Percentiles rank a stretch among this genome's conserved stretches.
These are phyloP conservation scores for Brenthis hecate DNA, from an alignment of 2,888 invertebrate genomes.

Conservation along the genomic window DNA sequence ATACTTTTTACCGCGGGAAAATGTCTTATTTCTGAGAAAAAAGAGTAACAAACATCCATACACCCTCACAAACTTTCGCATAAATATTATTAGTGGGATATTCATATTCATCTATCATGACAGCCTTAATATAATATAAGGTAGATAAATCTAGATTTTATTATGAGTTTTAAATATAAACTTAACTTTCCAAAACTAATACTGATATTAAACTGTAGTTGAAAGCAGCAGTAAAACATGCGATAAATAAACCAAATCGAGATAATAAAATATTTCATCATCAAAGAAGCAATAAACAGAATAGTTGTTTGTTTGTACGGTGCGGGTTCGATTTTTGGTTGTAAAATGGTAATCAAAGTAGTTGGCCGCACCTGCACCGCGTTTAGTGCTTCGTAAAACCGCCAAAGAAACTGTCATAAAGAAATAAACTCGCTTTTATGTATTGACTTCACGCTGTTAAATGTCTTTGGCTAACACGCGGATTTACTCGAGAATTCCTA, in stretches of 20 bases:
- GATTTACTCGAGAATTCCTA: too few relatives aligned
- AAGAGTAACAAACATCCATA: too few relatives aligned
- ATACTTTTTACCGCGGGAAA: too few relatives aligned
- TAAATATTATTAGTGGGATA: too few relatives aligned
- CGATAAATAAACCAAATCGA: conserved; percentile 2
- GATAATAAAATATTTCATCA: conserved; percentile 17
- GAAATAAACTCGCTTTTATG: conserved; percentile 13
- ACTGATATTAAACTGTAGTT: not conserved
- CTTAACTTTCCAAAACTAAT: too few relatives aligned
- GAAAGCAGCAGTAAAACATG: not conserved
- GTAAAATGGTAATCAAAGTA: conserved; percentile 52
- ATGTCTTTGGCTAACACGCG: not conserved
- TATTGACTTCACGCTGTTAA: conserved; percentile 2
- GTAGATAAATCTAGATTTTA: too few relatives aligned
- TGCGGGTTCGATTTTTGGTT: conserved; percentile 48
- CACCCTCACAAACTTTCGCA: too few relatives aligned
- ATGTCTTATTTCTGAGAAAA: too few relatives aligned
- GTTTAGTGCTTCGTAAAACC: conserved; percentile 36
- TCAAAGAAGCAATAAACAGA: conserved; percentile 18
- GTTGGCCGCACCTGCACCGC: conserved; percentile 46
- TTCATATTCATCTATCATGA: too few relatives aligned
- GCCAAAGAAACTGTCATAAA: conserved; percentile 24
- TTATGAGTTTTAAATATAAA: too few relatives aligned
- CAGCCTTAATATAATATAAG: too few relatives aligned
- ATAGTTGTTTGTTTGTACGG: conserved; percentile 47